These are phyloP conservation scores for Onychostruthus taczanowskii DNA, from an alignment of 2,113 vertebrate genomes.

Conservation along the genomic window DNA sequence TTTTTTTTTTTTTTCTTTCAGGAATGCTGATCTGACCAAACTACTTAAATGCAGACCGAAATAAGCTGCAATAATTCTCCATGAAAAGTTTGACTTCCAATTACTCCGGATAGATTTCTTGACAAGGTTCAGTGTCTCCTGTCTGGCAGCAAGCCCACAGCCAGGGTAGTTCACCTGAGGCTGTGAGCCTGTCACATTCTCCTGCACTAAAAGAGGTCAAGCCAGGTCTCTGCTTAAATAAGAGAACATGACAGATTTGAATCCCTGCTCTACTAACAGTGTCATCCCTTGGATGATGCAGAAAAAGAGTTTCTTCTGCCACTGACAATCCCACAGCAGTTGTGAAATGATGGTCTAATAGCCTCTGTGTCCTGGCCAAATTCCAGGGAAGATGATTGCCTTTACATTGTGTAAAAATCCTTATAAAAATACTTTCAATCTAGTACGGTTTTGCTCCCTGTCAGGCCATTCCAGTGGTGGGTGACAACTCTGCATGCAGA, in stretches of 20 bases:
- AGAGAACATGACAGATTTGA: not conserved
- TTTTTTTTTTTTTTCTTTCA: not conserved
- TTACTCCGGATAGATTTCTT: not conserved
- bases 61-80: not conserved
- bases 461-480: not conserved
- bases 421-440: not conserved
- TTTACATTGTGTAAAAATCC: not conserved
- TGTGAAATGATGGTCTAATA: not conserved
- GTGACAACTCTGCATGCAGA: not conserved
- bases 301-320: not conserved
- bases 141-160: constrained; percentile 12
- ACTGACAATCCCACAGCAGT: not conserved
- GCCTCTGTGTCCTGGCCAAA: not conserved
- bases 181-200: not conserved
- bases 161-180: not conserved
- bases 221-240: constrained; percentile 8
- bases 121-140: not conserved
- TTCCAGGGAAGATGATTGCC: not conserved
- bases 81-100: not conserved
- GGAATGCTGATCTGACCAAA: not conserved
- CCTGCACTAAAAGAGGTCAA: not conserved
- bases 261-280: not conserved
- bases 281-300: not conserved
- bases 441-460: not conserved
- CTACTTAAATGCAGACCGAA: not conserved